A percentile compares a stretch with the other conserved stretches of the same genome.
phyloP scores from a whole-genome alignment of 1,140 invertebrate genomes.

The Scylla paramamosain region DNA sequence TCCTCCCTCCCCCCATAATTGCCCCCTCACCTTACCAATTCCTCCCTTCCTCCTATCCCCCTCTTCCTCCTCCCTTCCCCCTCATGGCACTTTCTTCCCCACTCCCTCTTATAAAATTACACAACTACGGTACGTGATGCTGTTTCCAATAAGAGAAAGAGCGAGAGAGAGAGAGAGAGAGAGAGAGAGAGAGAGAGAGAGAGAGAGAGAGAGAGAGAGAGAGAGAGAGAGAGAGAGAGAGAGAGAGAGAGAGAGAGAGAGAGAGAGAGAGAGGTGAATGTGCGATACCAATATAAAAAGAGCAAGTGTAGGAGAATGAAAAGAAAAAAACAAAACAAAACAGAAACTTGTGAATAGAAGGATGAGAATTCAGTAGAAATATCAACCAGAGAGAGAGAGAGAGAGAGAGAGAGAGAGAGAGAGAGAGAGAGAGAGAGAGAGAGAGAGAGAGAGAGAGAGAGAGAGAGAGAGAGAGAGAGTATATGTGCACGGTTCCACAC shows the following conservation, averaged over 20 bases:
- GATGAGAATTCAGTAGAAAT: not conserved
- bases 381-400: not conserved
- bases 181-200: slow-evolving; percentile 20
- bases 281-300: not conserved
- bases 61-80: not conserved
- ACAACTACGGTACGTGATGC: not conserved
- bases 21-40: not conserved
- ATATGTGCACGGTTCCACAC: not conserved
- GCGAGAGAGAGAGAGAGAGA: slow-evolving; percentile 7
- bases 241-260: not conserved
- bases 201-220: not conserved
- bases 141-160: not conserved
- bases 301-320: no score
- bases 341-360: not conserved
- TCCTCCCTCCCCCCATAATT: not conserved
- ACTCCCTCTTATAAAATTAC: not conserved
- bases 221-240: not conserved
- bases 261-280: not conserved
- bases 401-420: not conserved
- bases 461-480: not conserved
- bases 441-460: not conserved
- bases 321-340: not conserved
- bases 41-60: not conserved
- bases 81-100: not conserved
- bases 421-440: not conserved